Conservation (phyloP, 2,113 vertebrate species). For the Hipposideros armiger region DNA sequence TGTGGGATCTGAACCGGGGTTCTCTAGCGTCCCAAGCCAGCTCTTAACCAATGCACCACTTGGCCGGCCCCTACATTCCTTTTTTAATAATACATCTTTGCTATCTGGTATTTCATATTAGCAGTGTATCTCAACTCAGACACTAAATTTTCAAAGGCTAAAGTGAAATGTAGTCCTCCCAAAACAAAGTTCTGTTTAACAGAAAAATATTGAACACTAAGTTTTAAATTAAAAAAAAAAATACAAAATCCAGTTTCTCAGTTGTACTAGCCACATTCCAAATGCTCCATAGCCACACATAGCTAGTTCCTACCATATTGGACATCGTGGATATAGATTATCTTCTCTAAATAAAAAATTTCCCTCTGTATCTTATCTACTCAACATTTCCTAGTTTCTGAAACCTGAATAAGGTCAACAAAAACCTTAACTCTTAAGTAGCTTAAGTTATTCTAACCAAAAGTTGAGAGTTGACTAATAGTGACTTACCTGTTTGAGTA, state of each 20-base stretch:
- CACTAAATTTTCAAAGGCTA: neutral
- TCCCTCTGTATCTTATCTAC: neutral
- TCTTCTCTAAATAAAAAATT: neutral
- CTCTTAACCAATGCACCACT: too few species aligned
- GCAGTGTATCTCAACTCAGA: neutral
- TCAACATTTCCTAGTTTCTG: neutral
- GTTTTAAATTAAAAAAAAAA: neutral
- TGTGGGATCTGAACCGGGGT: too few species aligned
- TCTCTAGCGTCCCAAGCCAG: too few species aligned
- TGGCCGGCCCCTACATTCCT: neutral
- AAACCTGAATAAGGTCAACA: slow-evolving; percentile 3
- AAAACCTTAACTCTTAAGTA: neutral
- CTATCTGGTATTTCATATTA: neutral
- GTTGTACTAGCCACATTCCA: neutral
- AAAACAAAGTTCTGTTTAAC: neutral
- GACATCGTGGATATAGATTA: neutral
- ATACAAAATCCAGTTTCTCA: neutral
- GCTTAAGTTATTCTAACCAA: slow-evolving; percentile 2
- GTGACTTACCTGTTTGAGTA: neutral
- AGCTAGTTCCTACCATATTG: neutral
- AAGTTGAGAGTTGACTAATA: neutral
- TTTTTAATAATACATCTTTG: neutral
- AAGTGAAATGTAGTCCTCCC: neutral
- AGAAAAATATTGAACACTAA: neutral
- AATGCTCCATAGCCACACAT: neutral